Evolutionary conservation across 2,888 invertebrate genomes (phyloP), one percentile per base, ranked within the genome.

Genomic region (Lasioglossum lativentre): DNA sequence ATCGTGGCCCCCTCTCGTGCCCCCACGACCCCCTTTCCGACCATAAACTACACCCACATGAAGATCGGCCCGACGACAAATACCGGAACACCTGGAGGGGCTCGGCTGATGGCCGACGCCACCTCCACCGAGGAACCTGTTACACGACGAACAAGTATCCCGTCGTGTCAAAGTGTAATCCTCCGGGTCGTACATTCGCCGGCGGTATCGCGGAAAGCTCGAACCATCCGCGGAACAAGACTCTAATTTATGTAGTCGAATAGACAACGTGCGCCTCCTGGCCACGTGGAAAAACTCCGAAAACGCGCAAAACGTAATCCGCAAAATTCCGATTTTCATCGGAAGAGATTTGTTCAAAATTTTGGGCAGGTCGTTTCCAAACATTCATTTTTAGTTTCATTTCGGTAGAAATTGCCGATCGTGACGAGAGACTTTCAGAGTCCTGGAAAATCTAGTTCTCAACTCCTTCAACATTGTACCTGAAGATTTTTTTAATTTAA

Each of bases 31-130:
- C 66, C 34, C 34, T 66, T 66, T 66, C 66, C 66, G 75, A 80
- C 86, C 91, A 90, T 92, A 92, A 93, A 92, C 81, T 89, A 91
- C 91, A 86, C 91, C 91, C 91, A 92, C 92, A 89, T 88, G 85
- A 89, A 86, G 87, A 88, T 90, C 87, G 90, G 78, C 59, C 80
- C 83, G 88, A 90, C 87, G 89, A 87, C 85, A 88, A 83, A 86
- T 83, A 84, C 81, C 83, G 86, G 82, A 86, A 89, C 91, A 90
- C 88, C 89, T 91, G 90, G 88, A 85, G 82, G 82, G 82, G 76
- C 73, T 75, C 74, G 72, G 76, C 74, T 82, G 88, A 85, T 85
- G 78, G 72, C 42, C 80, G 59, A 83, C 74, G 86, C 86, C 87
- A 86, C 87, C 86, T 88, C 66, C 75, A 40, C 84, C 82, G 79